These are phyloP conservation scores for Oedothorax gibbosus DNA, from an alignment of 1,140 invertebrate genomes.

Conservation along the genomic window DNA sequence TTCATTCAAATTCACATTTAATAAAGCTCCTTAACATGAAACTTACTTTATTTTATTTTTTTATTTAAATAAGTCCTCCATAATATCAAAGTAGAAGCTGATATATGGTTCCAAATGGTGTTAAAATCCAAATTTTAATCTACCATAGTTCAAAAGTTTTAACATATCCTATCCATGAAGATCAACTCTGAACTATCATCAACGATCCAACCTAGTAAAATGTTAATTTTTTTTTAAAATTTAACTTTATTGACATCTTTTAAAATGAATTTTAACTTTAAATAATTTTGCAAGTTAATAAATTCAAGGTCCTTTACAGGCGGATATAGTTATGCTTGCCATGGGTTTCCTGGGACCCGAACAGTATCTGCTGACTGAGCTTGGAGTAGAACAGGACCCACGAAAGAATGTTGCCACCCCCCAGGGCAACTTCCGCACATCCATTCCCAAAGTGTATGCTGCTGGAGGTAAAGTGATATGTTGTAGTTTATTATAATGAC, in stretches of 20 bases:
- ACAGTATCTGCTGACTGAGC: conserved; percentile 85
- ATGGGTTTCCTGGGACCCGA: conserved; percentile 99
- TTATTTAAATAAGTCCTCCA: no score
- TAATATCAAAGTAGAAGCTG: no score
- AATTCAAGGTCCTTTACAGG: conserved; percentile 70
- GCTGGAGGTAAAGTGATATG: conserved; percentile 82
- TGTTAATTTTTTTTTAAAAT: neutral
- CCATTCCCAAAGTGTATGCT: conserved; percentile 88
- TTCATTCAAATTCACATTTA: neutral
- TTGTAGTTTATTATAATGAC: neutral
- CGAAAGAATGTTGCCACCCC: conserved; percentile 93
- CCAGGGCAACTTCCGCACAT: conserved; percentile 83
- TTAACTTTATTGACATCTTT: neutral
- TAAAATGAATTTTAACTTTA: neutral
- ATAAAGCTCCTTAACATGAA: no score
- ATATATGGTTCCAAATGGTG: no score
- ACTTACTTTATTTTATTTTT: no score
- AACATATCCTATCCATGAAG: no score
- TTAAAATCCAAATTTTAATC: no score
- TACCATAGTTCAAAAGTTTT: no score
- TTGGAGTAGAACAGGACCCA: conserved; percentile 86
- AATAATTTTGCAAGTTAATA: neutral
- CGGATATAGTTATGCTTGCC: conserved; percentile 93
- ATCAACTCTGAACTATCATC: no score
- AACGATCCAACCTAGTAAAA: neutral